These are phyloP conservation scores for Anticlea derivata DNA, from an alignment of 2,888 invertebrate genomes.

Conservation along the genomic window DNA sequence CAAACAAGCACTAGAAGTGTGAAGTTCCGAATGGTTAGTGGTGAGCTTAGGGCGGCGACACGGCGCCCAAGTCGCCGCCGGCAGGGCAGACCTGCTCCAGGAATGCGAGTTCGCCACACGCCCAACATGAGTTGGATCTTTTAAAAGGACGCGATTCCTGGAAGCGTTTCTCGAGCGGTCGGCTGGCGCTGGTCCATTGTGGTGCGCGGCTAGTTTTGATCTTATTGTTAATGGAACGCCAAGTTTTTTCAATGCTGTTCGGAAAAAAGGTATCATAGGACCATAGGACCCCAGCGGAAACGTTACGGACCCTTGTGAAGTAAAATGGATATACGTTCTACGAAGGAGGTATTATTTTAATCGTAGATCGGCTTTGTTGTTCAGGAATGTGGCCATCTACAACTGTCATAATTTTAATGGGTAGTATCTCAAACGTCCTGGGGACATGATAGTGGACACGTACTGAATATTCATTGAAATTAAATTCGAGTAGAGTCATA, in stretches of 20 bases:
- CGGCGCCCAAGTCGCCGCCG: slow-evolving; percentile 25
- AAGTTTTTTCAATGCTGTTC: slow-evolving; percentile 76
- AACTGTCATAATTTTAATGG: slow-evolving; percentile 83
- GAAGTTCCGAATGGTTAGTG: not conserved
- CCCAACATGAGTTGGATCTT: slow-evolving; percentile 79
- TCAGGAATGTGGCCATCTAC: slow-evolving; percentile 81
- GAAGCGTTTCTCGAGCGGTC: slow-evolving; percentile 71
- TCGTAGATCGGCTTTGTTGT: slow-evolving; percentile 80
- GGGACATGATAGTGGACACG: slow-evolving; percentile 63
- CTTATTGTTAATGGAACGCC: slow-evolving; percentile 83
- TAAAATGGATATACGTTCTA: slow-evolving; percentile 81
- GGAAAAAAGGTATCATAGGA: slow-evolving; percentile 80
- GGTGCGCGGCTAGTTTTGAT: slow-evolving; percentile 82
- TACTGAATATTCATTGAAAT: slow-evolving; percentile 68
- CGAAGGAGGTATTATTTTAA: slow-evolving; percentile 83
- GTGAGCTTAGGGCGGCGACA: slow-evolving; percentile 27
- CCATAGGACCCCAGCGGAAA: slow-evolving; percentile 81
- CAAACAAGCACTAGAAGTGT: not conserved
- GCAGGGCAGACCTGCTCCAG: slow-evolving; percentile 41
- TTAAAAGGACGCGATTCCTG: slow-evolving; percentile 78
- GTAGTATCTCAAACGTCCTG: slow-evolving; percentile 70
- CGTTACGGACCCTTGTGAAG: slow-evolving; percentile 81
- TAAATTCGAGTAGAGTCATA: slow-evolving; percentile 27
- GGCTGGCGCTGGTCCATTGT: slow-evolving; percentile 81
- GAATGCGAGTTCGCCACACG: slow-evolving; percentile 75